phyloP scores from a whole-genome alignment of 2,888 invertebrate genomes.

The Cantharis lateralis region DNA sequence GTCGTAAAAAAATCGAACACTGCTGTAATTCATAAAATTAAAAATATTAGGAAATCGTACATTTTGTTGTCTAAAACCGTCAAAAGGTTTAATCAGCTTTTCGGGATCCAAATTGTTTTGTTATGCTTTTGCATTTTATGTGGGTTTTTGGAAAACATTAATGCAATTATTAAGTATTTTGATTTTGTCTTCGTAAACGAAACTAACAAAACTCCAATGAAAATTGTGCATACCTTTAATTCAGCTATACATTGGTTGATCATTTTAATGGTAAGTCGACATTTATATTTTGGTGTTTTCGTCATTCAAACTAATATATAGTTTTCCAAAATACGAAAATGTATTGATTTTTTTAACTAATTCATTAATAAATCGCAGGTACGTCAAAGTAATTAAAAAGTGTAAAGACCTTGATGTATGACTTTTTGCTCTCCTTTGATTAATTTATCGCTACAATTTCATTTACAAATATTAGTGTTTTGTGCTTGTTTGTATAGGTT shows the following conservation, averaged over 20 bases:
- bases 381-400: too few species aligned
- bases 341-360: too few species aligned
- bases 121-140: not conserved
- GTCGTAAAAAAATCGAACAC: not conserved
- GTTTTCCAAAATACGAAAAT: too few species aligned
- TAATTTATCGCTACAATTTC: too few species aligned
- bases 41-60: not conserved
- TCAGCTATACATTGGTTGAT: not conserved
- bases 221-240: not conserved
- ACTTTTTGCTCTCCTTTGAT: too few species aligned
- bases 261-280: not conserved
- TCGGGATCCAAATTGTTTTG: not conserved
- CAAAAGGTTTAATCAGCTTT: not conserved
- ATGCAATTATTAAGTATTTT: not conserved
- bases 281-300: not conserved
- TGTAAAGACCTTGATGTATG: too few species aligned
- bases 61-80: not conserved
- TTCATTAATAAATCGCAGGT: too few species aligned
- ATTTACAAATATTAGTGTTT: too few species aligned
- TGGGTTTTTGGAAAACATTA: not conserved
- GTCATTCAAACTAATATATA: too few species aligned
- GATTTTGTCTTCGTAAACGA: not conserved
- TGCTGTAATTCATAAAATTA: not conserved
- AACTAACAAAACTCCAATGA: not conserved
- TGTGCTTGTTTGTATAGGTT: too few species aligned